Evolutionary conservation across 2,113 vertebrate genomes (phyloP).

Genomic region (Marcusenius ussheri): DNA sequence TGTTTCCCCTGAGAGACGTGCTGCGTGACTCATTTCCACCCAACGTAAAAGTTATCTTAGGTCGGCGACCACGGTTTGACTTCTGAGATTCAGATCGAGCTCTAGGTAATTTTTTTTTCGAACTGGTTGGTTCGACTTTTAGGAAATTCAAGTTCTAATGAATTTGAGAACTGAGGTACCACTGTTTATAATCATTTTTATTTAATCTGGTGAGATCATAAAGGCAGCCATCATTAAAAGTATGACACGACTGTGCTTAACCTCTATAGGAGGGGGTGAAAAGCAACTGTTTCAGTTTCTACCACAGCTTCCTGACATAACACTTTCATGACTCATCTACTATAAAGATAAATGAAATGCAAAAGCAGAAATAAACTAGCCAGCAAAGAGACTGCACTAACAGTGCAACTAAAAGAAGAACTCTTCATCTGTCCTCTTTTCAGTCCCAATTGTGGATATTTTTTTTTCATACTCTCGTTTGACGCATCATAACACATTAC

Average conservation of each 20-base stretch:
- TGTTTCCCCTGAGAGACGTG: too few relatives aligned
- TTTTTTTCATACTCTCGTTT: background rate
- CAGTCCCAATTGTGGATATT: background rate
- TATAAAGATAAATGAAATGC: background rate
- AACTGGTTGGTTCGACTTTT: too few relatives aligned
- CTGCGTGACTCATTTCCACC: too few relatives aligned
- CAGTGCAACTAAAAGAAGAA: background rate
- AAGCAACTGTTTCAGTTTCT: background rate
- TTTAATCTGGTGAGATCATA: background rate
- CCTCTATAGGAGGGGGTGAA: background rate
- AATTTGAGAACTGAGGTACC: too few relatives aligned
- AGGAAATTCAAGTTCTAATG: too few relatives aligned
- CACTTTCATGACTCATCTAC: background rate
- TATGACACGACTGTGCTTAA: background rate
- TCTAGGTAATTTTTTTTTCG: too few relatives aligned
- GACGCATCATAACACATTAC: background rate
- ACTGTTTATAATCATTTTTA: background rate
- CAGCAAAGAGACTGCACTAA: background rate
- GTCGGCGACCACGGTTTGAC: too few relatives aligned
- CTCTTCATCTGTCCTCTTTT: background rate
- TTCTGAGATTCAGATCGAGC: too few relatives aligned
- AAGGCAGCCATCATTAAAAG: background rate
- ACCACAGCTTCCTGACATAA: background rate
- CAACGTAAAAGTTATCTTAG: too few relatives aligned
- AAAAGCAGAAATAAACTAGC: background rate